Evolutionary conservation across 1,140 invertebrate species (phyloP).

Genomic region (Drosophila hydei): DNA sequence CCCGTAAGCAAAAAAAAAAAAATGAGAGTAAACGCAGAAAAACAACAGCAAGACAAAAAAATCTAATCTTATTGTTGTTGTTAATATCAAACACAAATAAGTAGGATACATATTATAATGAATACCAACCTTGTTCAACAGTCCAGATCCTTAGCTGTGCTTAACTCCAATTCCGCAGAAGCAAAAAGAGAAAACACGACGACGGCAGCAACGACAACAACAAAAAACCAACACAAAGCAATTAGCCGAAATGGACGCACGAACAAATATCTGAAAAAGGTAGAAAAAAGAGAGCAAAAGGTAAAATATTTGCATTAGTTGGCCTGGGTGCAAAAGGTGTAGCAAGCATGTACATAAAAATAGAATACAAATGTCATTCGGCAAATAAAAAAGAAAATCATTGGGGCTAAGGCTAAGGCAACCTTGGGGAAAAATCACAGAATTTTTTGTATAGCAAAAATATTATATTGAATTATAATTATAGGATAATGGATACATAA

Average conservation of each 20-base stretch:
- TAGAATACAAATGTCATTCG: slow-evolving; percentile 18
- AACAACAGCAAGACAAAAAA: slow-evolving; percentile 6
- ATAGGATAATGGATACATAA: too few species aligned
- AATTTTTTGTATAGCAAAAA: too few species aligned
- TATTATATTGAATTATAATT: too few species aligned
- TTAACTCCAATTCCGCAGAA: slow-evolving; percentile 43
- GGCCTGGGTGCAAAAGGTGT: slow-evolving; percentile 28
- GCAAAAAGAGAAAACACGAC: slow-evolving; percentile 26
- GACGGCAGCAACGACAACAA: slow-evolving; percentile 12
- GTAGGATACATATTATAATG: slow-evolving; percentile 54
- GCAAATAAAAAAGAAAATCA: slow-evolving; percentile 4
- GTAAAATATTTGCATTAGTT: slow-evolving; percentile 76
- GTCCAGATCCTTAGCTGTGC: slow-evolving; percentile 29
- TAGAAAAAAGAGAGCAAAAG: slow-evolving; percentile 60
- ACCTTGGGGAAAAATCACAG: background rate
- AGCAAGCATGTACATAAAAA: slow-evolving; percentile 44
- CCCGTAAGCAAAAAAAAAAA: slow-evolving; percentile 25
- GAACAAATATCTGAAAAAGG: slow-evolving; percentile 52
- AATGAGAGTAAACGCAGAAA: background rate
- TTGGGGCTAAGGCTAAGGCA: slow-evolving; percentile 12
- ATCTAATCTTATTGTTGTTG: slow-evolving; percentile 17
- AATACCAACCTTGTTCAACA: slow-evolving; percentile 50
- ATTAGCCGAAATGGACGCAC: slow-evolving; percentile 74
- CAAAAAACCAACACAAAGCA: slow-evolving; percentile 61
- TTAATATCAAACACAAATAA: slow-evolving; percentile 36